Evolutionary conservation across 2,888 invertebrate species (phyloP).

Genomic region (Gymnosoma rotundatum): DNA sequence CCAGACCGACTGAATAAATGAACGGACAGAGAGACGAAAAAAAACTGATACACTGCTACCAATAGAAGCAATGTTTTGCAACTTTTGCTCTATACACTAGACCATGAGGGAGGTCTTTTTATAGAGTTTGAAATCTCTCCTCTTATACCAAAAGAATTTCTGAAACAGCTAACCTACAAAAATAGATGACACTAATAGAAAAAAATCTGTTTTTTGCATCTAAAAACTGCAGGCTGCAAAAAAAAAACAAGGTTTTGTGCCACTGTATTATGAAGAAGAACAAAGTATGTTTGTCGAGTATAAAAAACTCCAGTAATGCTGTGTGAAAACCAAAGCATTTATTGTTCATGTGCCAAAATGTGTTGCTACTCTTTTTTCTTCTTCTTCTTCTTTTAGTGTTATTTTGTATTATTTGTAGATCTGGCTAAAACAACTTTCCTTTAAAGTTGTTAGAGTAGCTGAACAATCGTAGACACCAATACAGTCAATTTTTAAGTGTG

Average conservation of each 20-base stretch:
- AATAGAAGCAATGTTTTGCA: conserved; percentile 18
- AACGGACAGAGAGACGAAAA: conserved; percentile 24
- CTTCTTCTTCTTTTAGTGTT: conserved; percentile 19
- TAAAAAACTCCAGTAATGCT: conserved; percentile 27
- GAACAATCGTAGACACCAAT: conserved; percentile 23
- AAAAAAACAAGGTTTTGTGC: conserved; percentile 40
- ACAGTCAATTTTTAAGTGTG: conserved; percentile 50
- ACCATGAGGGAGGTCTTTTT: conserved; percentile 39
- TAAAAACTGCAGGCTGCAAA: conserved; percentile 50
- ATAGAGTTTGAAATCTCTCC: conserved; percentile 46
- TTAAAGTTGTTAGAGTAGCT: conserved; percentile 56
- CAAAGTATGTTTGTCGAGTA: conserved; percentile 17
- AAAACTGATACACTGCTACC: conserved; percentile 38
- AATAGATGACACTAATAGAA: conserved; percentile 27
- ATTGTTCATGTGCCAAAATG: conserved; percentile 65
- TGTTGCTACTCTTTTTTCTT: conserved; percentile 42
- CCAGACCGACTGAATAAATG: conserved; percentile 44
- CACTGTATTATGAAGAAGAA: conserved; percentile 22
- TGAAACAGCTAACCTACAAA: conserved; percentile 28
- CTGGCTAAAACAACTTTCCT: conserved; percentile 59
- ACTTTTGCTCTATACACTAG: conserved; percentile 15
- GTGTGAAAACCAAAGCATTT: conserved; percentile 51
- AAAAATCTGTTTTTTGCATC: conserved; percentile 20
- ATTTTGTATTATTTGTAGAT: conserved; percentile 38
- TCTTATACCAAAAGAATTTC: background rate